Evolutionary conservation across 2,888 invertebrate genomes (phyloP).

Genomic region (Arge pagana): DNA sequence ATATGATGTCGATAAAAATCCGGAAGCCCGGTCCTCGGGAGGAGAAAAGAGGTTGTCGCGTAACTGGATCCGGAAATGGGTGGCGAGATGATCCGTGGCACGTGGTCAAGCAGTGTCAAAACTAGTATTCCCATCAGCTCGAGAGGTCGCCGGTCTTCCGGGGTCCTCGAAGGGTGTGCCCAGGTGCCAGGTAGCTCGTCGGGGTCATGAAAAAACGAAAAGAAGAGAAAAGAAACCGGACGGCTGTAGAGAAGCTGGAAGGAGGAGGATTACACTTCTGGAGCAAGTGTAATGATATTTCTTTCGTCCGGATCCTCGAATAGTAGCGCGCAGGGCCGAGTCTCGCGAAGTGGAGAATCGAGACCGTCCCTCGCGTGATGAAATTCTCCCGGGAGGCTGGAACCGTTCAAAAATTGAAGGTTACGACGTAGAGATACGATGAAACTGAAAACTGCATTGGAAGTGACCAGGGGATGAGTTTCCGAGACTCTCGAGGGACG

Average conservation of each 20-base stretch:
- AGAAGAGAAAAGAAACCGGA: too few species aligned
- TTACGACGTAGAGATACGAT: conserved; percentile 32
- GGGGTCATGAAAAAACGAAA: conserved; percentile 12
- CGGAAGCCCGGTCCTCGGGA: not conserved
- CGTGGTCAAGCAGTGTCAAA: conserved; percentile 55
- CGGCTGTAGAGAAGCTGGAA: too few species aligned
- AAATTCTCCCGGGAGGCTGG: conserved; percentile 28
- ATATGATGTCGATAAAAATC: too few species aligned
- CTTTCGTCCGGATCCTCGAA: not conserved
- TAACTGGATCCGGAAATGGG: conserved; percentile 18
- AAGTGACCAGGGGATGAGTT: conserved; percentile 50
- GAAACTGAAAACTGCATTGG: conserved; percentile 50
- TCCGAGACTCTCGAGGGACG: too few species aligned
- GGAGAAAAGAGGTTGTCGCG: not conserved
- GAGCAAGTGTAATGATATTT: not conserved
- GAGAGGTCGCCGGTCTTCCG: conserved; percentile 1
- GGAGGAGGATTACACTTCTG: too few species aligned
- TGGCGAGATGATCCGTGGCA: conserved; percentile 44
- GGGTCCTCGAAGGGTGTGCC: conserved; percentile 6
- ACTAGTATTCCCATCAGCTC: conserved; percentile 54
- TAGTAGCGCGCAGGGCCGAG: too few species aligned
- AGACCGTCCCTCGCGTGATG: conserved; percentile 11
- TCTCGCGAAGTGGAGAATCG: too few species aligned
- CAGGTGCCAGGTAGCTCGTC: conserved; percentile 6
- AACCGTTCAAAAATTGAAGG: conserved; percentile 56